Evolutionary conservation across 2,113 vertebrate genomes (phyloP).

Genomic region (Percopsis transmontana): DNA sequence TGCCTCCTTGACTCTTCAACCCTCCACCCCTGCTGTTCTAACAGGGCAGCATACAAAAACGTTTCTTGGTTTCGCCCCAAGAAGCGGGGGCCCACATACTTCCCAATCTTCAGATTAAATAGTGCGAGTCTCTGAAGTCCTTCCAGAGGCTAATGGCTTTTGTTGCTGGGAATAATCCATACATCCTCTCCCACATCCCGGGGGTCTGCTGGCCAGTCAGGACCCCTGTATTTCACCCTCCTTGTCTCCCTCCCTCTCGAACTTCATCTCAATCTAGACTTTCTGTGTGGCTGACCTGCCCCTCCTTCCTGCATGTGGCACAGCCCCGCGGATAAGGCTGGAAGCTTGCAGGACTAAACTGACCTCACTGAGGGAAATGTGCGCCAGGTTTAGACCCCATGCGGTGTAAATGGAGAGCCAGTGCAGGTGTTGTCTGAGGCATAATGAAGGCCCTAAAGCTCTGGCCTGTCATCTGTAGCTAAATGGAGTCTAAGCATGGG

Average conservation of each 20-base stretch:
- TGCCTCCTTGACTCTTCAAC: conserved; percentile 48
- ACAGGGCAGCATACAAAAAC: conserved; percentile 71
- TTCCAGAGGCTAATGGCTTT: conserved; percentile 83
- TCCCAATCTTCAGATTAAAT: conserved; percentile 83
- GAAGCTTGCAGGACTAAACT: conserved; percentile 53
- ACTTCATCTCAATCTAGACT: conserved; percentile 70
- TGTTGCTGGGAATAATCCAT: conserved; percentile 83
- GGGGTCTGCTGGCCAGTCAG: conserved; percentile 68
- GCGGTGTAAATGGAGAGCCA: conserved; percentile 56
- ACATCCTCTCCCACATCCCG: conserved; percentile 85
- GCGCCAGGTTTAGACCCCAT: conserved; percentile 49
- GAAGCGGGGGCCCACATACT: conserved; percentile 75
- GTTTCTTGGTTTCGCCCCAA: conserved; percentile 70
- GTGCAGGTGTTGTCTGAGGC: conserved; percentile 60
- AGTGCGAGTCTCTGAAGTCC: conserved; percentile 79
- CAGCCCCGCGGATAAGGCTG: conserved; percentile 41
- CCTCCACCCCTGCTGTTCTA: conserved; percentile 67
- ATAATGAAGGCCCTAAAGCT: conserved; percentile 70
- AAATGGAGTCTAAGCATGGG: conserved; percentile 35
- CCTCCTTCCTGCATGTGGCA: conserved; percentile 42
- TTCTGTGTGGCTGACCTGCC: conserved; percentile 43
- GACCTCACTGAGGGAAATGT: conserved; percentile 54
- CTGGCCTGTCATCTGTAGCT: conserved; percentile 47
- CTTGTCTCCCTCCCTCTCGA: conserved; percentile 44
- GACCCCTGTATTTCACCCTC: conserved; percentile 57